Conservation (phyloP, 2,113 vertebrate genomes). For the Uria aalge region DNA sequence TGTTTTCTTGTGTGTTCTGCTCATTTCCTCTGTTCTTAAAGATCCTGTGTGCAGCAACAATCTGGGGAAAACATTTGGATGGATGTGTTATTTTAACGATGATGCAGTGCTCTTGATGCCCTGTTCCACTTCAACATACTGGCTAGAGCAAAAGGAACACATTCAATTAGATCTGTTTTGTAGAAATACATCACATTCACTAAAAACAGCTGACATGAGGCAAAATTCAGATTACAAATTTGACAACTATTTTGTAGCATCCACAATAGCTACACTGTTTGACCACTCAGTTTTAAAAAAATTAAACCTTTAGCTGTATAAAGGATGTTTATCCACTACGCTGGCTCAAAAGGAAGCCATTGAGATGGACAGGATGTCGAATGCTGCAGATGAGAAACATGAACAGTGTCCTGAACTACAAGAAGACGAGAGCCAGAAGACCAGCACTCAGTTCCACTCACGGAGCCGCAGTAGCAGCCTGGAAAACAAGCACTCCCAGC, state of each 20-base stretch:
- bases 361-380: not conserved
- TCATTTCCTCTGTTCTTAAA: not conserved
- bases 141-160: not conserved
- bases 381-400: not conserved
- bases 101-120: not conserved
- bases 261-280: not conserved
- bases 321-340: slow-evolving; percentile 3
- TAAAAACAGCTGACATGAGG: not conserved
- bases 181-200: not conserved
- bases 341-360: slow-evolving; percentile 1
- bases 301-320: not conserved
- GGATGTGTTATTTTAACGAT: not conserved
- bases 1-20: not conserved
- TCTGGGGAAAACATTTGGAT: not conserved
- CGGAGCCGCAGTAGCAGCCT: not conserved
- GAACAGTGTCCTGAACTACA: not conserved
- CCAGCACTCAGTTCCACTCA: not conserved
- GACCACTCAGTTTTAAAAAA: not conserved
- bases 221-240: not conserved
- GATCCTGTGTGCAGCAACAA: not conserved
- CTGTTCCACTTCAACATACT: not conserved
- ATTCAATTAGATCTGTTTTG: not conserved
- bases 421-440: not conserved
- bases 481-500: not conserved
- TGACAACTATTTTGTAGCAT: not conserved